A percentile compares a stretch with the other conserved stretches of the same genome.
phyloP scores from a whole-genome alignment of 2,113 vertebrate species.

The Poeciliopsis occidentalis region DNA sequence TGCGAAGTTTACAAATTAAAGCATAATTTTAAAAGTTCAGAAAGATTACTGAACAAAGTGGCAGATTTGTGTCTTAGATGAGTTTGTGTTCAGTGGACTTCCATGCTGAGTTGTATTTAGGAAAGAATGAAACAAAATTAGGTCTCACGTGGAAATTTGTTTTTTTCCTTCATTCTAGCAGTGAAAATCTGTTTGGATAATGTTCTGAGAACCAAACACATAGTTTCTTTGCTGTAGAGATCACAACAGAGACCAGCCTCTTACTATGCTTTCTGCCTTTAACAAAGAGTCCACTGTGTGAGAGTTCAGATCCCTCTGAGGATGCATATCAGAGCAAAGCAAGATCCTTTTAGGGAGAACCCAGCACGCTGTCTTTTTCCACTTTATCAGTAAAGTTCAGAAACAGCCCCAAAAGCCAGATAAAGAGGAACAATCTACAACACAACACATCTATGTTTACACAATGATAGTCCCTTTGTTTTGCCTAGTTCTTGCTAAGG shows the following conservation, averaged over 20 bases:
- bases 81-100: constrained; percentile 27
- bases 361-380: constrained; percentile 44
- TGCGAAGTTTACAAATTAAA: background rate
- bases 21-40: background rate
- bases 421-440: constrained; percentile 58
- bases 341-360: constrained; percentile 66
- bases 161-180: constrained; percentile 26
- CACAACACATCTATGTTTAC: constrained; percentile 40
- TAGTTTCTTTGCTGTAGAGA: constrained; percentile 41
- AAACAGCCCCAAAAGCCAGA: constrained; percentile 63
- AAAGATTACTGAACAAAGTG: background rate
- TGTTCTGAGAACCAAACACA: constrained; percentile 51
- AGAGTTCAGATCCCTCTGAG: constrained; percentile 68
- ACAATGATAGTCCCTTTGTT: constrained; percentile 8
- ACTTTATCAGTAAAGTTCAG: constrained; percentile 67
- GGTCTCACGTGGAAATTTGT: constrained; percentile 33
- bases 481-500: constrained; percentile 9
- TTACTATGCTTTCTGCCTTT: constrained; percentile 11
- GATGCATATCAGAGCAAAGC: constrained; percentile 58
- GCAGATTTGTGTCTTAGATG: constrained; percentile 13
- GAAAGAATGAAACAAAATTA: constrained; percentile 24
- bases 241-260: constrained; percentile 45
- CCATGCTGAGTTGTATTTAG: constrained; percentile 26
- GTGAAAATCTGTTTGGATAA: constrained; percentile 53
- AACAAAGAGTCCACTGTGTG: constrained; percentile 77